These are phyloP conservation scores for Oscheius sp. DNA, from an alignment of 1,140 invertebrate species.

Conservation along the genomic window DNA sequence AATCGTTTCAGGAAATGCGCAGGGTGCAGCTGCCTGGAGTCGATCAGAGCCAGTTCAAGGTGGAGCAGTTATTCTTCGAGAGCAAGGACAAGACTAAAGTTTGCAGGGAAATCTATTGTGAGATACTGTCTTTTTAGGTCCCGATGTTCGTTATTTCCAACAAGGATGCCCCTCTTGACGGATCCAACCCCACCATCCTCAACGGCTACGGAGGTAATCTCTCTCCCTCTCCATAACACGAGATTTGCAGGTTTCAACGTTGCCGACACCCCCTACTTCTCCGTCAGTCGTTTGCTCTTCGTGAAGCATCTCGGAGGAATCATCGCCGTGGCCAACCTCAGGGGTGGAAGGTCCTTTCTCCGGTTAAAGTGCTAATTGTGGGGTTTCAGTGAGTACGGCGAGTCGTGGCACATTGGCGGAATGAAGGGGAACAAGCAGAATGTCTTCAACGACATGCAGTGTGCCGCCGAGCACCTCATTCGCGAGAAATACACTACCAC, in stretches of 20 bases:
- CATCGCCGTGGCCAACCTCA: conserved; percentile 85
- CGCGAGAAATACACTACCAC: conserved; percentile 76
- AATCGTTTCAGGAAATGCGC: conserved; percentile 68
- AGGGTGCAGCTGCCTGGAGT: conserved; percentile 82
- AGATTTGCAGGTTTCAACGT: conserved; percentile 76
- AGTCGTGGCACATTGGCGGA: conserved; percentile 91
- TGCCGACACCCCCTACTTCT: conserved; percentile 80
- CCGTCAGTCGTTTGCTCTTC: conserved; percentile 78
- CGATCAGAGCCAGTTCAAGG: conserved; percentile 76
- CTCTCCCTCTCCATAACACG: too few relatives aligned
- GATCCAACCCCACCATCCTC: conserved; percentile 75
- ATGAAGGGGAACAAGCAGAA: conserved; percentile 91
- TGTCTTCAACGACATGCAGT: conserved; percentile 92
- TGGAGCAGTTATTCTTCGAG: conserved; percentile 85
- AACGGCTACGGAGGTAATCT: conserved; percentile 91
- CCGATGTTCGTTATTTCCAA: conserved; percentile 93
- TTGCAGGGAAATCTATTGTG: background rate
- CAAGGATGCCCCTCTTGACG: conserved; percentile 72
- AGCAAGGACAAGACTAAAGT: conserved; percentile 87
- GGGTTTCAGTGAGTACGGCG: conserved; percentile 82
- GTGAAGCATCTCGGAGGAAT: conserved; percentile 85
- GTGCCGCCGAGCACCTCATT: conserved; percentile 85
- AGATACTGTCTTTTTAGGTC: conserved; percentile 62
- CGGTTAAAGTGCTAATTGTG: background rate
- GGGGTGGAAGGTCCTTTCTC: conserved; percentile 81